Evolutionary conservation across 1,140 invertebrate genomes (phyloP).

Genomic region (Lineus longissimus): DNA sequence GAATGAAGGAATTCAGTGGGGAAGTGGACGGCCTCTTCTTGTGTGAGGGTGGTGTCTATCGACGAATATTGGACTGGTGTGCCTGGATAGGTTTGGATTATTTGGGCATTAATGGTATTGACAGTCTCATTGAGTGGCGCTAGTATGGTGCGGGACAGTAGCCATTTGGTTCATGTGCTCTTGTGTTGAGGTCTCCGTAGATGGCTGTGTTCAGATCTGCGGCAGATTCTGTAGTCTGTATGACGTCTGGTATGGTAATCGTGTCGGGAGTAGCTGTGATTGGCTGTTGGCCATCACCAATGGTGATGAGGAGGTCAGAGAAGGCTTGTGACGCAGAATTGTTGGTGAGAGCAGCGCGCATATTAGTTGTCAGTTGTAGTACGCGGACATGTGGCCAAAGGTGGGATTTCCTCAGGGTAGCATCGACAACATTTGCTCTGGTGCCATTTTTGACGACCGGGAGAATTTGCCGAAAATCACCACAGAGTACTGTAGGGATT

Average conservation of each 20-base stretch:
- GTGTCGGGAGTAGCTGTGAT: not conserved
- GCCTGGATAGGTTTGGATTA: not conserved
- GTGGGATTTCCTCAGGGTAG: slow-evolving; percentile 51
- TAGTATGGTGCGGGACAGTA: not conserved
- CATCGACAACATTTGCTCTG: slow-evolving; percentile 51
- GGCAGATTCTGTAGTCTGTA: not conserved
- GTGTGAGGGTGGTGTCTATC: not conserved
- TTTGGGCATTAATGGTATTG: not conserved
- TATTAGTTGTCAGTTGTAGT: slow-evolving; percentile 23
- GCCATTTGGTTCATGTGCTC: not conserved
- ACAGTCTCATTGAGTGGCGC: too few relatives aligned
- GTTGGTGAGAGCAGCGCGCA: slow-evolving; percentile 14
- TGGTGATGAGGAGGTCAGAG: not conserved
- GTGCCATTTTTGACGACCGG: slow-evolving; percentile 53
- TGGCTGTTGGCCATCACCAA: not conserved
- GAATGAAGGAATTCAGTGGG: not conserved
- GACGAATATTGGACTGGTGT: not conserved
- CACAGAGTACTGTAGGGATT: slow-evolving; percentile 47
- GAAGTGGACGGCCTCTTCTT: not conserved
- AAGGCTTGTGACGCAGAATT: not conserved
- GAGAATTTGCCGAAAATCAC: slow-evolving; percentile 58
- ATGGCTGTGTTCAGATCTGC: slow-evolving; percentile 46
- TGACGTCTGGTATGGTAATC: slow-evolving; percentile 14
- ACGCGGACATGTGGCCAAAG: slow-evolving; percentile 34
- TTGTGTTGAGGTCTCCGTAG: slow-evolving; percentile 16